These are phyloP conservation scores for Xestia c-nigrum DNA, from an alignment of 2,888 invertebrate species.

Conservation along the genomic window DNA sequence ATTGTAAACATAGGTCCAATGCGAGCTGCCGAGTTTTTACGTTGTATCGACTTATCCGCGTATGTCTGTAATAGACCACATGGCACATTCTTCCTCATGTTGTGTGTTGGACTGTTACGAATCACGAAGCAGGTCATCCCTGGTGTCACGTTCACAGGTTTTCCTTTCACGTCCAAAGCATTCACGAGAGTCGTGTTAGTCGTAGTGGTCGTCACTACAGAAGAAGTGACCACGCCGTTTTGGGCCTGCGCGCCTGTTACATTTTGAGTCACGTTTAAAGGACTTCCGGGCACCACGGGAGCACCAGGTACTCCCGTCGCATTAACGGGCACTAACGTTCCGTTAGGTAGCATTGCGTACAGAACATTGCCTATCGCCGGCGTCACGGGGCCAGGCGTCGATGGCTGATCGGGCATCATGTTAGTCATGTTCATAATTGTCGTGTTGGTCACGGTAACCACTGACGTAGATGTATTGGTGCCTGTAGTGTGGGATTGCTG, in stretches of 20 bases:
- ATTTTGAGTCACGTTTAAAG: constrained; percentile 57
- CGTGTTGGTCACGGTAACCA: constrained; percentile 81
- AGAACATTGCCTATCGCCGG: constrained; percentile 65
- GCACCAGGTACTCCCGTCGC: constrained; percentile 51
- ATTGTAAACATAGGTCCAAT: constrained; percentile 78
- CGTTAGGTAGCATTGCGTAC: constrained; percentile 81
- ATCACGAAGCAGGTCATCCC: constrained; percentile 85
- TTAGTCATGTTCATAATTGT: constrained; percentile 79
- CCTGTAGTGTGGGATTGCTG: constrained; percentile 66
- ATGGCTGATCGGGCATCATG: constrained; percentile 63
- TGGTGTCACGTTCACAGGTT: constrained; percentile 82
- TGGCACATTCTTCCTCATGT: constrained; percentile 80
- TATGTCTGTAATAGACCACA: constrained; percentile 84
- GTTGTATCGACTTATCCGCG: constrained; percentile 79
- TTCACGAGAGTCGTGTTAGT: constrained; percentile 82
- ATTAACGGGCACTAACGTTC: constrained; percentile 79
- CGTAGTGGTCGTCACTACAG: constrained; percentile 77
- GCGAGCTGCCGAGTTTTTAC: constrained; percentile 77
- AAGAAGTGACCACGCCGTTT: constrained; percentile 71
- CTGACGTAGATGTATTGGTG: constrained; percentile 75
- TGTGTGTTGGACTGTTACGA: constrained; percentile 72
- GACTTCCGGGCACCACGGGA: constrained; percentile 25
- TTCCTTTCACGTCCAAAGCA: constrained; percentile 86
- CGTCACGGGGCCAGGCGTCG: constrained; percentile 40
- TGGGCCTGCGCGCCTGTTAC: constrained; percentile 59